Evolutionary conservation across 2,888 invertebrate genomes (phyloP).

Genomic region (Brassicogethes aeneus): DNA sequence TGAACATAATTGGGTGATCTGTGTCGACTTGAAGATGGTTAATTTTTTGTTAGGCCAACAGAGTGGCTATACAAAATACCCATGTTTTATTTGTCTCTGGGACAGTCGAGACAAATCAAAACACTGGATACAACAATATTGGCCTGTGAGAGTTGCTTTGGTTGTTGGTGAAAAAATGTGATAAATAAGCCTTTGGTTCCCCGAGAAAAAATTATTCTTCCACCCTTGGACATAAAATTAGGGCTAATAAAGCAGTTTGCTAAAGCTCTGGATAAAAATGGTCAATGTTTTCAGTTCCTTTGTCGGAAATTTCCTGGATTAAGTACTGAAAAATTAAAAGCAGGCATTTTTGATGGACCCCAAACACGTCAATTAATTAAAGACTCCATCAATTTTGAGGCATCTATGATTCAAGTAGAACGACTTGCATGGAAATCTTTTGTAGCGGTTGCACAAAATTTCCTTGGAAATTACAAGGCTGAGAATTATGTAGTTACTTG

Average conservation of each 20-base stretch:
- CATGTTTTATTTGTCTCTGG: constrained; percentile 22
- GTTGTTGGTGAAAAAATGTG: constrained; percentile 6
- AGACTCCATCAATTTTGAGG: constrained; percentile 2
- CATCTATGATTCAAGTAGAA: constrained; percentile 2
- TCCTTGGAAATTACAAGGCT: constrained; percentile 8
- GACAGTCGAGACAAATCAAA: constrained; percentile 18
- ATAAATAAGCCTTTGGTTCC: constrained; percentile 7
- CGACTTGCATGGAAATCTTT: constrained; percentile 5
- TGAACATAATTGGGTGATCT: constrained; percentile 10
- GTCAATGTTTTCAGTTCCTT: constrained; percentile 13
- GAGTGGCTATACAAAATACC: constrained; percentile 19
- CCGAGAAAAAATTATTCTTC: constrained; percentile 13
- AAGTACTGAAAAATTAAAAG: constrained; percentile 17
- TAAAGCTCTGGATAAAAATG: constrained; percentile 16
- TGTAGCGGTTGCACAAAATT: constrained; percentile 3
- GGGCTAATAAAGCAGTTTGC: too few relatives aligned
- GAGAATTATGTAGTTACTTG: constrained; percentile 6
- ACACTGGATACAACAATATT: constrained; percentile 14
- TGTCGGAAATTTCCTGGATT: constrained; percentile 13
- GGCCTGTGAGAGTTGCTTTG: constrained; percentile 10
- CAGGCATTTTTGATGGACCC: constrained; percentile 15
- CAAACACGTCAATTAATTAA: constrained; percentile 12
- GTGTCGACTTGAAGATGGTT: constrained; percentile 11
- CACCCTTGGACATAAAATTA: constrained; percentile 23
- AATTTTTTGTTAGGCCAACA: constrained; percentile 18